Evolutionary conservation across 2,113 vertebrate species (phyloP).

Genomic region (Chloroceryle aenea): DNA sequence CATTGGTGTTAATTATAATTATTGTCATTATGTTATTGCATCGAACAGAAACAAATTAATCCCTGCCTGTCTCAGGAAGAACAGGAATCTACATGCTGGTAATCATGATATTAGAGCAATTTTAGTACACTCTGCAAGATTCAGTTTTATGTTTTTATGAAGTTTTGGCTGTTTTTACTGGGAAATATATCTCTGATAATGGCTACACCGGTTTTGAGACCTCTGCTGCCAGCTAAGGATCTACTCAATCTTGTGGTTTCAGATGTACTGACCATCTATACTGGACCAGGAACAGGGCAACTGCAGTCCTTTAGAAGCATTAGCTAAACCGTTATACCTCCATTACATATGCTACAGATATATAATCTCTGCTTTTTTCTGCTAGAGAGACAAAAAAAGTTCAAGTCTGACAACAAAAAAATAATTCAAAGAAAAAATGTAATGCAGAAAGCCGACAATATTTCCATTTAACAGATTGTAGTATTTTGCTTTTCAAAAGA

Average conservation of each 20-base stretch:
- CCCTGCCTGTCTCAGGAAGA: not conserved
- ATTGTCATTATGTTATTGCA: not conserved
- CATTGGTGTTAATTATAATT: not conserved
- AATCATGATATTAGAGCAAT: not conserved
- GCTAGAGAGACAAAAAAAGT: not conserved
- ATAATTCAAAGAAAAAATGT: not conserved
- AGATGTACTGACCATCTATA: not conserved
- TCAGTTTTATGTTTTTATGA: not conserved
- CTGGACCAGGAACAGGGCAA: not conserved
- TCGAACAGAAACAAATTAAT: not conserved
- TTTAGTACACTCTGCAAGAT: not conserved
- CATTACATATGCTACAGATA: not conserved
- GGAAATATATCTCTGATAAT: not conserved
- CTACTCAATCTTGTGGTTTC: not conserved
- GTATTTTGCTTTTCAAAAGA: conserved; percentile 49
- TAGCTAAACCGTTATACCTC: not conserved
- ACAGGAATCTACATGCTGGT: not conserved
- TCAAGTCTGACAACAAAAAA: not conserved
- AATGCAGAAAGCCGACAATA: not conserved
- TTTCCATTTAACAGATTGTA: conserved; percentile 63
- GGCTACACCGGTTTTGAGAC: not conserved
- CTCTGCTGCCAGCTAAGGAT: not conserved
- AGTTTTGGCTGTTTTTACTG: not conserved
- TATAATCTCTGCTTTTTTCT: not conserved
- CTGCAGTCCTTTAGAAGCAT: not conserved